Evolutionary conservation across 2,888 invertebrate species (phyloP).

Genomic region (Lithophane ornitopus): DNA sequence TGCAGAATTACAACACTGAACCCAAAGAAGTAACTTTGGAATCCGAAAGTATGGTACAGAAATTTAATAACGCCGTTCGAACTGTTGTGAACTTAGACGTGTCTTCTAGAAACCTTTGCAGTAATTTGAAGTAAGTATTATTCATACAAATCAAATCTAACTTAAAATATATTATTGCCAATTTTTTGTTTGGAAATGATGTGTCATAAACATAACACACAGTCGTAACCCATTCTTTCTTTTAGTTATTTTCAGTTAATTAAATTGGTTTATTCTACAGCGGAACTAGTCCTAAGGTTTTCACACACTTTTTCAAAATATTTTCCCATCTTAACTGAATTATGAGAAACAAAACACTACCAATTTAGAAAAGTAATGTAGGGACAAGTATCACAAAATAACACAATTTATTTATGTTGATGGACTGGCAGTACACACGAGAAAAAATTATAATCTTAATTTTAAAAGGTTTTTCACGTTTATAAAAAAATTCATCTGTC

Average conservation of each 20-base stretch:
- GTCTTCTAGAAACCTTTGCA: conserved; percentile 71
- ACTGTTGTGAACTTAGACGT: conserved; percentile 71
- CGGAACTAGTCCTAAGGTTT: background rate
- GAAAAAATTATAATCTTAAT: background rate
- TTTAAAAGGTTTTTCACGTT: background rate
- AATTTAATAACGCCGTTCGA: conserved; percentile 39
- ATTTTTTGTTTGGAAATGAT: too few species aligned
- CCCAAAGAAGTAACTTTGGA: conserved; percentile 48
- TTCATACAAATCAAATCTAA: background rate
- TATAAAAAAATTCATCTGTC: background rate
- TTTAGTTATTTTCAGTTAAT: background rate
- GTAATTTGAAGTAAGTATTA: conserved; percentile 46
- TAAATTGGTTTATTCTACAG: background rate
- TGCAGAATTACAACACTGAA: conserved; percentile 63
- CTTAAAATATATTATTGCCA: background rate
- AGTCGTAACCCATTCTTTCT: background rate
- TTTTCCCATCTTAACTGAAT: background rate
- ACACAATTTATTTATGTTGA: conserved; percentile 9
- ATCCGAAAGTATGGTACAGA: conserved; percentile 67
- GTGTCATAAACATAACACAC: background rate
- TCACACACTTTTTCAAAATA: background rate
- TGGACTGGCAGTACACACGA: background rate
- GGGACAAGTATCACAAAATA: conserved; percentile 12
- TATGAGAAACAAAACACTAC: conserved; percentile 14
- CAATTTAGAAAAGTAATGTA: conserved; percentile 37